Evolutionary conservation across 1,140 invertebrate genomes (phyloP), one percentile per base, ranked within the genome.

Genomic region (Mesaphorura yosii): DNA sequence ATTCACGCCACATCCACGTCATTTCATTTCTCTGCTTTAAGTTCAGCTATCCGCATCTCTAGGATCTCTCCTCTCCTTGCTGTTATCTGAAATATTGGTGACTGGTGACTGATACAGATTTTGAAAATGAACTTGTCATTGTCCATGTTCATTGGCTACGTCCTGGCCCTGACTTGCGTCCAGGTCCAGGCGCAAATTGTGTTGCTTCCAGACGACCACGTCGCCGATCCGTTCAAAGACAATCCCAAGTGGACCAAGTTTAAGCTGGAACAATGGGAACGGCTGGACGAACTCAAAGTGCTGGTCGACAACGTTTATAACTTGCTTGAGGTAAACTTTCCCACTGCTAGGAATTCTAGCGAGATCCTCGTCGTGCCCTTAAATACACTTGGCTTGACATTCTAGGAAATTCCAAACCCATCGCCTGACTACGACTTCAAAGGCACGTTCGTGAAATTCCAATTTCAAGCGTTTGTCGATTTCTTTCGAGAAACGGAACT

Each of bases 191-290:
- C 7, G 20, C 47, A 49, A 44, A 55, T 48, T 3, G 27, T 55
- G n/a, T 44, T 55, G 15, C n/a, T 50, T 1, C 46, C 53, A 39
- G 28, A 29, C 22, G 6, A 22, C 22, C 20, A 55, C 48, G 40
- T 55, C n/a, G 37, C 29, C 12, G 53, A 55, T 15, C 53, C 53
- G 5, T 55, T 55, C 40, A 55, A 50, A 29, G 39, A 55, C 23
- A 55, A 55, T 49, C 46, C 46, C 19, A 50, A 42, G 31, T 55
- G 53, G 53, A 40, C 29, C n/a, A 48, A 55, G 15, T 55, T 55
- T 28, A 51, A 51, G 34, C 17, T 37, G 4, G 19, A 23, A 17
- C 53, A 55, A 25, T 28, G 23, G 27, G 53, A 55, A 23, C 6
- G 46, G 14, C 41, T 55, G 19, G 25, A 49, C 38, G 20, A 37